Conservation (phyloP, 37 sponge, comb jelly and placozoan species). For the Sycon ciliatum region DNA sequence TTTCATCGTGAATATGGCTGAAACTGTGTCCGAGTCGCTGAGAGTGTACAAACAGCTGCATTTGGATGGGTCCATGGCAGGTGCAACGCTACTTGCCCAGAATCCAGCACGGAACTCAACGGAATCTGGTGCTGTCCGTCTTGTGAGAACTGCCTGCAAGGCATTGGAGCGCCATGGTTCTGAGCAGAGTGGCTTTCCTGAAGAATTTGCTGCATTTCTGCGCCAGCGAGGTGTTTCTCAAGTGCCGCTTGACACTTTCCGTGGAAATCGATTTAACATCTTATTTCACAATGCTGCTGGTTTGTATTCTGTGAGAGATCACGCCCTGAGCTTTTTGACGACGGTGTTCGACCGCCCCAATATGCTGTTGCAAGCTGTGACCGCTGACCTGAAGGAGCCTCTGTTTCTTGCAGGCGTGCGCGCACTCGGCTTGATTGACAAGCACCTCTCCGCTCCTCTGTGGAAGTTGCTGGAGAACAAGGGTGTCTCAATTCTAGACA, state of each 20-base stretch:
- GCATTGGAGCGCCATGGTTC: too few species aligned
- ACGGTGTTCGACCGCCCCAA: conserved; percentile 23
- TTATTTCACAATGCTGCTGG: conserved; percentile 22
- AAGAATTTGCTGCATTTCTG: conserved; percentile 1
- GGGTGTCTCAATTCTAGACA: too few species aligned
- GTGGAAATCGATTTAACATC: conserved; percentile 17
- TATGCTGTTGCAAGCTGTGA: conserved; percentile 20
- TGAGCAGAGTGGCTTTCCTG: too few species aligned
- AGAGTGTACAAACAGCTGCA: too few species aligned
- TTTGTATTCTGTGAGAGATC: neutral
- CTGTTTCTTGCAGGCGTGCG: conserved; percentile 16
- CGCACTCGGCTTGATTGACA: conserved; percentile 30
- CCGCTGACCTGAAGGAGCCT: conserved; percentile 12
- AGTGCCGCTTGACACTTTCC: conserved; percentile 5
- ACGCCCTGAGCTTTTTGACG: conserved; percentile 1
- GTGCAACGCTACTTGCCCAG: neutral
- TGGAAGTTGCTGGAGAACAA: conserved; percentile 31
- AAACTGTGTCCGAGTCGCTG: too few species aligned
- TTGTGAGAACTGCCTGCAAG: too few species aligned
- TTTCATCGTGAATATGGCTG: too few species aligned
- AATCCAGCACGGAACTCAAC: too few species aligned
- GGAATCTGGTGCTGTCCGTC: too few species aligned
- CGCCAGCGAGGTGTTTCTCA: neutral
- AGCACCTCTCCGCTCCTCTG: conserved; percentile 28
- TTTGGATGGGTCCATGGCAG: too few species aligned